Percentiles rank a stretch among this genome's conserved stretches.
Conservation (phyloP, 2,797 vertebrate genomes). For the Scarus forsteni region DNA sequence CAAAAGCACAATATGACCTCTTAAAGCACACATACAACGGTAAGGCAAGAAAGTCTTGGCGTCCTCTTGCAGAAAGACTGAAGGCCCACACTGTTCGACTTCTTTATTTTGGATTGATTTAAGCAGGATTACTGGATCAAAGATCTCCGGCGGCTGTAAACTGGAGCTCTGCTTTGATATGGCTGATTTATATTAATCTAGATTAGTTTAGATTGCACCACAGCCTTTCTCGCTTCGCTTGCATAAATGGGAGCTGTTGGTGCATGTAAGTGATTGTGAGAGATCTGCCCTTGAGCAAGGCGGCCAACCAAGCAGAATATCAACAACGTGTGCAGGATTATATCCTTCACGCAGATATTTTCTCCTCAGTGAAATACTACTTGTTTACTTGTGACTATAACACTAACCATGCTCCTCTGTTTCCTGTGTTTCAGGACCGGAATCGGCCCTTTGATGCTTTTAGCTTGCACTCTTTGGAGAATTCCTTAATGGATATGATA, state of each 20-base stretch:
- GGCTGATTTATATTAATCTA: constrained; percentile 25
- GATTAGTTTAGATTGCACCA: constrained; percentile 20
- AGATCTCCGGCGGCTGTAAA: not conserved
- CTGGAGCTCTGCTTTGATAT: not conserved
- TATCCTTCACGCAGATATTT: not conserved
- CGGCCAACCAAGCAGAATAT: constrained; percentile 34
- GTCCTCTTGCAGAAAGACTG: too few species aligned
- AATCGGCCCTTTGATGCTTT: constrained; percentile 99
- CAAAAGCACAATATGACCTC: too few species aligned
- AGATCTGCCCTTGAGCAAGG: constrained; percentile 48
- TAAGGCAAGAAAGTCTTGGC: not conserved
- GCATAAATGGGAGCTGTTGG: constrained; percentile 36
- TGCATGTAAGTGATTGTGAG: constrained; percentile 26
- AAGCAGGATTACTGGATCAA: not conserved
- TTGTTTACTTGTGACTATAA: constrained; percentile 32
- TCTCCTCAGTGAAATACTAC: not conserved
- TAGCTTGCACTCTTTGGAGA: constrained; percentile 99
- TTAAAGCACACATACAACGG: too few species aligned
- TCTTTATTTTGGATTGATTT: too few species aligned
- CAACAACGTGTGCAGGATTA: constrained; percentile 10
- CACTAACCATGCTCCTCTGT: constrained; percentile 44
- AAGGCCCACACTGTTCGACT: too few species aligned
- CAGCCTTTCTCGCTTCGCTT: constrained; percentile 2
- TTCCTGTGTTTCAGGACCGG: constrained; percentile 92
- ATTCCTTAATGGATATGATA: constrained; percentile 99